Evolutionary conservation across 2,797 vertebrate genomes (phyloP).

Genomic region (Pseudopleuronectes americanus): DNA sequence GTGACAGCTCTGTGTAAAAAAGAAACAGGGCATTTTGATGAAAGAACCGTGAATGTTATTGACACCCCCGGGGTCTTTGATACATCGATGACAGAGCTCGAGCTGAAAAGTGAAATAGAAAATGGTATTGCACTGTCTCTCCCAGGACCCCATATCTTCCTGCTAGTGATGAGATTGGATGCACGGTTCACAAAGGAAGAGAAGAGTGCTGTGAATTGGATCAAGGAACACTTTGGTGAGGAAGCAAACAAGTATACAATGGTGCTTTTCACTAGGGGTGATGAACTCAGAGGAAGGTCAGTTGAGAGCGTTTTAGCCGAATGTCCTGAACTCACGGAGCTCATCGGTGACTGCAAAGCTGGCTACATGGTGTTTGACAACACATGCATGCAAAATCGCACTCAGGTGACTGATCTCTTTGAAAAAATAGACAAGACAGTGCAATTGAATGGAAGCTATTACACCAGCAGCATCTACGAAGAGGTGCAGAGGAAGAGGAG

Average conservation of each 20-base stretch:
- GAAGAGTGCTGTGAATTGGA: conserved; percentile 33
- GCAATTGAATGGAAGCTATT: conserved; percentile 47
- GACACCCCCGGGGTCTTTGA: conserved; percentile 75
- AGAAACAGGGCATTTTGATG: neutral
- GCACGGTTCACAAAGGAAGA: conserved; percentile 54
- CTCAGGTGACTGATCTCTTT: conserved; percentile 64
- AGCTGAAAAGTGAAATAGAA: conserved; percentile 54
- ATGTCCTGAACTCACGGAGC: neutral
- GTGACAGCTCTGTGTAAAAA: conserved; percentile 50
- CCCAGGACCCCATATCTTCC: conserved; percentile 67
- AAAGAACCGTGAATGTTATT: conserved; percentile 45
- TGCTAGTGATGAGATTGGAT: conserved; percentile 59
- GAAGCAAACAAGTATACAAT: conserved; percentile 47
- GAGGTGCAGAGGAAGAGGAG: conserved; percentile 35
- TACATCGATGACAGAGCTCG: neutral
- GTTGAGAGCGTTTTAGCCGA: neutral
- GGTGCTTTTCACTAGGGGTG: conserved; percentile 59
- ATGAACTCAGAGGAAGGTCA: conserved; percentile 5
- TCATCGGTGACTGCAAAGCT: conserved; percentile 10
- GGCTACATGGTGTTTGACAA: conserved; percentile 64
- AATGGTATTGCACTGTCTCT: conserved; percentile 48
- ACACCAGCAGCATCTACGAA: conserved; percentile 44
- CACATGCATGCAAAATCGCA: conserved; percentile 9
- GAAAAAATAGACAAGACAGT: conserved; percentile 56
- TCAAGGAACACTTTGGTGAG: conserved; percentile 58